Evolutionary conservation across 2,113 vertebrate genomes (phyloP), one percentile per base, ranked within the genome.

Genomic region (Sapajus apella): DNA sequence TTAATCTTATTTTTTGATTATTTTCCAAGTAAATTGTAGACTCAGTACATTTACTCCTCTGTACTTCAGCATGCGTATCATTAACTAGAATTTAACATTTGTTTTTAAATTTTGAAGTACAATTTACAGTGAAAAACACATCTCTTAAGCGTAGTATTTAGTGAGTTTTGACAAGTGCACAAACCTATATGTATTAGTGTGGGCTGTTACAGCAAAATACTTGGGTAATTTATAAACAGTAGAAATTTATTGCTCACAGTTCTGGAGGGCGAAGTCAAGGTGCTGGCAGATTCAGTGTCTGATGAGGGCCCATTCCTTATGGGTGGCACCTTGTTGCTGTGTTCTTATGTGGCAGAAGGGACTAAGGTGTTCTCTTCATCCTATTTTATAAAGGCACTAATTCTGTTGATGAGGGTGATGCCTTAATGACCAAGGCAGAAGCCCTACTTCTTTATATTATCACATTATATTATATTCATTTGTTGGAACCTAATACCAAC

Each of bases 21-120:
- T 90, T 92, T 94, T 92, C 68, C 21, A 90, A 91, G 32, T 88
- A 47, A 87, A 55, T 92, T 88, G 6, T 37, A 64, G 50, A 84
- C 58, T 76, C 2, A 52, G 70, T 79, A 84, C 20, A 47, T 94
- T 94, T 87, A 81, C 14, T 1, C 17, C 21, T 23, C 40, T 16
- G 21, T 11, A 87, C 66, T 82, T 82, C 14, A 94, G 10, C 13
- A 66, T 72, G 23, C 8, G 5, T 85, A 56, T 81, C 52, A 43
- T 79, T 96, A 87, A 80, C 37, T 80, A 80, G 80, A 80, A 32
- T 58, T 91, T 58, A 87, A 81, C 64, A 27, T 81, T 55, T 87
- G 14, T 45, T 50, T 84, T 89, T 68, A 45, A 47, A n/a, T 70
- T 82, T 80, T 73, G 55, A 68, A 77, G 40, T 87, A 91, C 27